Conservation (phyloP, 2,797 vertebrate genomes). For the Clarias fuscus region DNA sequence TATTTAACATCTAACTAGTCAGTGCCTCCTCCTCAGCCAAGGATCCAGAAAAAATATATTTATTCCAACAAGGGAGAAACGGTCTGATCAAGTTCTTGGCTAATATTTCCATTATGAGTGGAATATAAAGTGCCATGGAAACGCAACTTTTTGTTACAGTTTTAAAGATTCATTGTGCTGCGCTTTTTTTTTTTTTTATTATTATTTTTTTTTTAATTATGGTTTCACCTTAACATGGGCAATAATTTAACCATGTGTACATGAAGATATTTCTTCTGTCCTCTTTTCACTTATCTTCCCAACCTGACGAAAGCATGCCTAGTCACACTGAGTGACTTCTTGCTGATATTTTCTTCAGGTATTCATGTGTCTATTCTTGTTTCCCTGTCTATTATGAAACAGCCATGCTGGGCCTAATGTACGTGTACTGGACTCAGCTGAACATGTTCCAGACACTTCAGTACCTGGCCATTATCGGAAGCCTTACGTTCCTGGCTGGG, state of each 20-base stretch:
- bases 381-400: slow-evolving; percentile 33
- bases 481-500: slow-evolving; percentile 93
- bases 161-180: neutral
- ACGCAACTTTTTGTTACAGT: no score
- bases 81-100: no score
- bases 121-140: no score
- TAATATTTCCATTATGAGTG: no score
- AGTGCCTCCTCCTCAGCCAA: no score
- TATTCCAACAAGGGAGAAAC: no score
- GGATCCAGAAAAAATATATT: no score
- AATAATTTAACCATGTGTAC: neutral
- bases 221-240: neutral
- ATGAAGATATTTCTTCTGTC: neutral
- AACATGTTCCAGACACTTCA: slow-evolving; percentile 99
- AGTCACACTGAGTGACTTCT: neutral
- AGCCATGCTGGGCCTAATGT: slow-evolving; percentile 97
- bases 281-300: neutral
- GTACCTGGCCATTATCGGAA: slow-evolving; percentile 93
- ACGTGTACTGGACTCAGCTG: slow-evolving; percentile 97
- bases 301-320: neutral
- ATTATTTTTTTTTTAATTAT: no score
- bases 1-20: no score
- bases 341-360: neutral
- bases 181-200: no score
- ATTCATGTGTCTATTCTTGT: neutral